Evolutionary conservation across 2,797 vertebrate genomes (phyloP).

Genomic region (Sparidentex hasta): DNA sequence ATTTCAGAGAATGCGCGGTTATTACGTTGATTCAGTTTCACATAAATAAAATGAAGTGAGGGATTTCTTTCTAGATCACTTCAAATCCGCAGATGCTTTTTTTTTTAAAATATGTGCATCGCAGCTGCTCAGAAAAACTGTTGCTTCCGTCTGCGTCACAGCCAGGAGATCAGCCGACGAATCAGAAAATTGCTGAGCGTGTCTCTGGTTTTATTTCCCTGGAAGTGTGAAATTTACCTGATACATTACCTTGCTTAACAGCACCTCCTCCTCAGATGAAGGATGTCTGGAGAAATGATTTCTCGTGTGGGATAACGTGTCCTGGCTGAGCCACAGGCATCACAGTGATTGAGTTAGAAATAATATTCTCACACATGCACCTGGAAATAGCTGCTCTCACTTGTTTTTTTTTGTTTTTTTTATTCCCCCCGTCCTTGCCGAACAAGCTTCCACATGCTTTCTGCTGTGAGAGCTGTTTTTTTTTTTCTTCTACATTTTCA

Average conservation of each 20-base stretch:
- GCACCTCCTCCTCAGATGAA: slow-evolving; percentile 46
- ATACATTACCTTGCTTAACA: slow-evolving; percentile 37
- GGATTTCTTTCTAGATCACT: not conserved
- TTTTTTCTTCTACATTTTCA: slow-evolving; percentile 8
- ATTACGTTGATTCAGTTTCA: not conserved
- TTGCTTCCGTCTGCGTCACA: slow-evolving; percentile 14
- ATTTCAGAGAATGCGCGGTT: slow-evolving; percentile 14
- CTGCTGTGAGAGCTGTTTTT: slow-evolving; percentile 2
- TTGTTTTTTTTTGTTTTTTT: slow-evolving; percentile 39
- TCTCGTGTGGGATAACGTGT: slow-evolving; percentile 29
- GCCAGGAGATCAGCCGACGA: slow-evolving; percentile 23
- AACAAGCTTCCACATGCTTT: slow-evolving; percentile 21
- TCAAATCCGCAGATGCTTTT: not conserved
- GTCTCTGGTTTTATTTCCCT: slow-evolving; percentile 23
- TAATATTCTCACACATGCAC: slow-evolving; percentile 35
- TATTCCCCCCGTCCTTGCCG: not conserved
- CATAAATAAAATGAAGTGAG: not conserved
- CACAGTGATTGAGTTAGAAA: slow-evolving; percentile 57
- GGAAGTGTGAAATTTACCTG: slow-evolving; percentile 51
- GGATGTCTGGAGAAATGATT: slow-evolving; percentile 49
- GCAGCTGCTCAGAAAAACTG: slow-evolving; percentile 8
- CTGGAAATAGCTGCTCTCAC: slow-evolving; percentile 38
- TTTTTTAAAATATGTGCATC: not conserved
- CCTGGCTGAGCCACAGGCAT: slow-evolving; percentile 54
- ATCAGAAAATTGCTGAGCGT: slow-evolving; percentile 20